Base-by-base conservation (phyloP, 2,797 vertebrate species). In the Crenuchus spilurus region DNA sequence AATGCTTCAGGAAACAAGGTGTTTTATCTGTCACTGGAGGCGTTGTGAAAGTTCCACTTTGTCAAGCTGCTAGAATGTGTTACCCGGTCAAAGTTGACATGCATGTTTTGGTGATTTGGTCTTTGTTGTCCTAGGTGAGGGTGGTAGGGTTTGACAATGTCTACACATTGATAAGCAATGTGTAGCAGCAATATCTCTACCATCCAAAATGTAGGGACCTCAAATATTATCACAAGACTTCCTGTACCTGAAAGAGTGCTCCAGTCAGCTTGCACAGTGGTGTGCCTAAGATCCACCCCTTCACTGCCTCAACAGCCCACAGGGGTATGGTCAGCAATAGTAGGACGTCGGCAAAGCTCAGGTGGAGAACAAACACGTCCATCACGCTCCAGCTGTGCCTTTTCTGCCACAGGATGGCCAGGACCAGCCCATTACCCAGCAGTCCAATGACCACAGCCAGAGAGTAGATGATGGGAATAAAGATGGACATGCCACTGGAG, bases 341-440 rank as follows among this genome's bases (percentile, higher is more conserved):
- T 52, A 96, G 82, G 0, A 86, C 6, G 0, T 97, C 95, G 0
- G 92, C 89, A 4, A 94, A 3, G 0, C 90, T 90, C 82, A 97
- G 85, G 81, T 96, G 90, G 1, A 96, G 83, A 78, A 96, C 90
- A 70, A 97, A 96, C 20, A 80, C 91, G 76, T 96, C 95, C 0
- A 93, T 96, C 33, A 94, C 92, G 3, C 78, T 77, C 86, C 93
- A 91, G 28, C 39, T 57, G 0, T n/a, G 86, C 48, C 79, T 85
- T 70, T 88, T 88, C 33, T 67, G 81, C 76, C 87, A 67, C 79
- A 96, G 83, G 63, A 96, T 90, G 0, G 57, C 66, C 0, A 87
- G 81, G 51, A 92, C 87, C 0, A 90, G 71, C 0, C 81, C 72
- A 0, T 94, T 91, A 20, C 93, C 92, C 35, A 88, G 72, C 8